Evolutionary conservation across 37 sponge, comb jelly and placozoan genomes (phyloP), one percentile per base, ranked within the genome.

Genomic region (Crambe crambe): DNA sequence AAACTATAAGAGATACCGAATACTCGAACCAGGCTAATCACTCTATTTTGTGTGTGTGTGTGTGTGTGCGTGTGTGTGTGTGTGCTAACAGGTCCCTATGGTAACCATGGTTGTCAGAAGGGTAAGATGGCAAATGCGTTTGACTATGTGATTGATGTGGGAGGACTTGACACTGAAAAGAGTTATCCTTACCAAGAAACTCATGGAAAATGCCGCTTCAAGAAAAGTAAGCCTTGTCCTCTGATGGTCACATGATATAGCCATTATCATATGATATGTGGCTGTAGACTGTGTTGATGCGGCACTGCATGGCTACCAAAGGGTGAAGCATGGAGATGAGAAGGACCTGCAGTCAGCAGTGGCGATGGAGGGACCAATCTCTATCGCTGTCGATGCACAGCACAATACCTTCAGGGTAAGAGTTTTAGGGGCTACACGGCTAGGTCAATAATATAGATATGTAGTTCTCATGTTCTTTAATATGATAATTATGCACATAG

Each of bases 41-140:
- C 61, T n/a, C 25, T 25, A 60, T 25, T 60, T 60, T n/a, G 61
- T n/a, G 51, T 15, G 6, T 47, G 6, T 12, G 12, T 47, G n/a
- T n/a, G n/a, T n/a, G 15, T 18, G 54, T 51, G 15, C 15, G 54
- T 51, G 54, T 60, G 23, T 25, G 6, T 26, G 6, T 26, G 5
- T 60, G 6, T 21, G 25, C 23, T 58, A 35, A 23, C 76, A 76
- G 80, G 56, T 57, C 42, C 68, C 22, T 79, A 91, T 43, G 98
- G 95, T 22, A 92, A 97, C 75, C 56, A 90, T 59, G 95, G 95
- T 0, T 97, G 97, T 75, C 58, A 84, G 43, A 91, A 92, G 56
- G 97, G 97, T 0, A 40, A 82, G 67, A 83, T 89, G 90, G 94
- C 91, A 39, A 58, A 58, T 18, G 91, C 87, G 0, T 88, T 96